Conservation (phyloP, 2,113 vertebrate genomes). For the Felis chaus region DNA sequence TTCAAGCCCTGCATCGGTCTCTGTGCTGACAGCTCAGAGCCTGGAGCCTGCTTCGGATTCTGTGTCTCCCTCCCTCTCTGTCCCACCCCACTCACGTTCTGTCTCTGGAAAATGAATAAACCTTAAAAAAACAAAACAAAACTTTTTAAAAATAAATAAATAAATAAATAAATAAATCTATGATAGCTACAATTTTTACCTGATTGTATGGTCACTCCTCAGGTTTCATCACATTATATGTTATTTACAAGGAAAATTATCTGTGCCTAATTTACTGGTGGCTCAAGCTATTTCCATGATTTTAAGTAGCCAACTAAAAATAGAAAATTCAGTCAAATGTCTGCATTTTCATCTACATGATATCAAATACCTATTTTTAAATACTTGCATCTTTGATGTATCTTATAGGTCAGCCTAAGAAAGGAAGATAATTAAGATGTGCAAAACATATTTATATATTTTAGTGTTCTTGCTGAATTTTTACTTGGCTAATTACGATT, state of each 20-base stretch:
- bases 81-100: too few species aligned
- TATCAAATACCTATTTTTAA: neutral
- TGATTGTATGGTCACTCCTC: neutral
- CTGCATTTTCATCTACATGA: neutral
- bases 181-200: neutral
- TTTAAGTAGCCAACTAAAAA: neutral
- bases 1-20: rapidly evolving
- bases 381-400: neutral
- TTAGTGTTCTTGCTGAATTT: slow-evolving; percentile 19
- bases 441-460: neutral
- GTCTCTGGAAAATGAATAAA: too few species aligned
- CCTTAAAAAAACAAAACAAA: too few species aligned
- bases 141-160: too few species aligned
- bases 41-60: too few species aligned
- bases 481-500: slow-evolving; percentile 52
- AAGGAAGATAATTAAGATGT: neutral
- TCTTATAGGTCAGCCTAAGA: neutral
- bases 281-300: neutral
- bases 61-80: too few species aligned
- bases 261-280: neutral
- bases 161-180: too few species aligned
- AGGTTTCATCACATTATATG: neutral
- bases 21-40: too few species aligned
- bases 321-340: neutral
- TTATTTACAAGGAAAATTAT: neutral